These are phyloP conservation scores for Dasyprocta punctata DNA, from an alignment of 2,113 vertebrate genomes.

Conservation along the genomic window DNA sequence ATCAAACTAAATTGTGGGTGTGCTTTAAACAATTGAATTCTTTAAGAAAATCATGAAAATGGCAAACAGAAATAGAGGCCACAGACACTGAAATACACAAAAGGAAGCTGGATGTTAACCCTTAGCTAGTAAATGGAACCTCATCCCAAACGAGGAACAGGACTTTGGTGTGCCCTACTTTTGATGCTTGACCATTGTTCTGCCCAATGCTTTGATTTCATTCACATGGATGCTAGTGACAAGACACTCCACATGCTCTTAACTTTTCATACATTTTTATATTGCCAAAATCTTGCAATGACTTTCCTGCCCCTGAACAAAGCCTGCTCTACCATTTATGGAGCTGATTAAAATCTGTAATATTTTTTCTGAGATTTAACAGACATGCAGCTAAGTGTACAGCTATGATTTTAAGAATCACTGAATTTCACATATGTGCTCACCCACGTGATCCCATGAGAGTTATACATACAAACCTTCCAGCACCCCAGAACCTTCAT, in stretches of 20 bases:
- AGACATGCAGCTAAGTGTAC: background rate
- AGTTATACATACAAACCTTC: background rate
- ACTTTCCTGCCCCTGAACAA: background rate
- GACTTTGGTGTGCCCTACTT: conserved; percentile 51
- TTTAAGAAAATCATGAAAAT: background rate
- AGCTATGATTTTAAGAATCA: background rate
- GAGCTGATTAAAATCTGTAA: background rate
- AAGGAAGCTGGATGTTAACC: background rate
- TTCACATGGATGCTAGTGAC: background rate
- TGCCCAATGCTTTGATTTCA: background rate
- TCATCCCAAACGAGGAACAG: background rate
- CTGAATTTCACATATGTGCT: background rate
- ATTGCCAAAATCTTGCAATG: background rate
- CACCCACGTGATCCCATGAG: background rate
- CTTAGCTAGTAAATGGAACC: accelerated
- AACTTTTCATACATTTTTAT: background rate
- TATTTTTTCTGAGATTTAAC: background rate
- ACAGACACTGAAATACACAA: background rate
- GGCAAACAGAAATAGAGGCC: background rate
- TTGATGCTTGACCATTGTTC: conserved; percentile 70
- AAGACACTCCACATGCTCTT: background rate
- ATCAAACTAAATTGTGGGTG: background rate
- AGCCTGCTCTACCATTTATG: background rate
- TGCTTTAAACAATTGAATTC: background rate
- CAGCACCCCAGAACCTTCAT: background rate